Evolutionary conservation across 1,140 invertebrate species (phyloP), one percentile per base, ranked within the genome.

Genomic region (Tribolium madens): DNA sequence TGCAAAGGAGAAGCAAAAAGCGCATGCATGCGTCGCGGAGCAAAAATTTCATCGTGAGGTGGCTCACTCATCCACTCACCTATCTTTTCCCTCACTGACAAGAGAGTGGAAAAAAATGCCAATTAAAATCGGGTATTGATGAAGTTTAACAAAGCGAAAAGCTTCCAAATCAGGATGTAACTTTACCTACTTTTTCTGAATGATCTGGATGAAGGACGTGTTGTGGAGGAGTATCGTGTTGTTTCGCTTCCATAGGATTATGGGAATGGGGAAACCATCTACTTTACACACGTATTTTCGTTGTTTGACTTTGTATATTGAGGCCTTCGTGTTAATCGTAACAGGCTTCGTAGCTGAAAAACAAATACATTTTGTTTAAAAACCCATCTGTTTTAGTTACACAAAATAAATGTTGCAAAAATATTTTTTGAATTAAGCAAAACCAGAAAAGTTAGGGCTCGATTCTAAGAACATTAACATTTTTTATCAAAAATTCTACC

Each of bases 221-320:
- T 72, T 76, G 47, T 72, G 75, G n/a, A 83, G 36, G 52, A 78
- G n/a, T n/a, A n/a, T 15, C 18, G 57, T 71, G 57, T 90, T 91
- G 86, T 93, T 91, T 84, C 92, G 92, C 86, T 91, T 92, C 93
- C 92, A 94, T 78, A 89, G 88, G 77, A 94, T 90, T 83, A 89
- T 88, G 17, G 92, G 92, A 78, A 91, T 90, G 60, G 92, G 92
- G 46, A 90, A 88, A 1, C 91, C 92, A 81, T 88, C 88, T 76
- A 91, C 91, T 80, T 88, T 89, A 87, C 93, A 94, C 81, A 91
- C 87, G 76, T 93, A 89, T 84, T 89, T 88, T 84, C 93, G 71
- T 71, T 76, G 77, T 77, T 79, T 77, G 12, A 69, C 31, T 76
- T 78, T 77, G 68, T 50, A 13, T 15, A 4, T 46, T 6, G 42